Evolutionary conservation across 2,888 invertebrate species (phyloP).

Genomic region (Stomorhina lunata): DNA sequence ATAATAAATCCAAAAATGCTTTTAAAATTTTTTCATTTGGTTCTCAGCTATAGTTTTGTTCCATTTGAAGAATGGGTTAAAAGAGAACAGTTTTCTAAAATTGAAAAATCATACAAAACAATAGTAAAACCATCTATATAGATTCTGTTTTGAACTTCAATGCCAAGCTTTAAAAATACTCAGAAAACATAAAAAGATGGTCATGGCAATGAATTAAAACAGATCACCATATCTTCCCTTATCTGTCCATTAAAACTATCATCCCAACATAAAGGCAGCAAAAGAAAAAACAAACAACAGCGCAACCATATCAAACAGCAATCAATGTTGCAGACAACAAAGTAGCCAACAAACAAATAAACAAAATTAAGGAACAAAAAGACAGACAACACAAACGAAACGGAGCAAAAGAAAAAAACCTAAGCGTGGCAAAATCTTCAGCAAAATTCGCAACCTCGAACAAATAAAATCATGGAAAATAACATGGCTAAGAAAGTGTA

Average conservation of each 20-base stretch:
- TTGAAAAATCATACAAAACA: no score
- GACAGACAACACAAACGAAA: not conserved
- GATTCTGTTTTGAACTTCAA: no score
- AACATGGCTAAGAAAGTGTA: not conserved
- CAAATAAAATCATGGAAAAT: not conserved
- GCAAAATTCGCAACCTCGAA: conserved; percentile 2
- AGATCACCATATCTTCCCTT: conserved; percentile 8
- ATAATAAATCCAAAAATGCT: no score
- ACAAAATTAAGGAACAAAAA: not conserved
- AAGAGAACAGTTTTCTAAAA: no score
- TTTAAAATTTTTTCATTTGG: no score
- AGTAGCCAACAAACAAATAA: conserved; percentile 26
- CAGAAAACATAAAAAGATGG: not conserved
- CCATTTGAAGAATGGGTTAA: no score
- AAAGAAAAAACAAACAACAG: conserved; percentile 36
- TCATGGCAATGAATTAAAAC: not conserved
- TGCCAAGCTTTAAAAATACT: no score
- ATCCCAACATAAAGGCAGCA: no score
- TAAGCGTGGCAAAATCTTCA: conserved; percentile 39
- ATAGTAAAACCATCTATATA: no score
- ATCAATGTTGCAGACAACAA: conserved; percentile 33
- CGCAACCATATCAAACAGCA: conserved; percentile 33
- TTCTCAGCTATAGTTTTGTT: no score
- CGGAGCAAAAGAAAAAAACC: not conserved
- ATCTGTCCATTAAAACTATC: conserved; percentile 24